A percentile compares a stretch with the other conserved stretches of the same genome.
Conservation (phyloP, 2,797 vertebrate genomes). For the Hydrophis major region DNA sequence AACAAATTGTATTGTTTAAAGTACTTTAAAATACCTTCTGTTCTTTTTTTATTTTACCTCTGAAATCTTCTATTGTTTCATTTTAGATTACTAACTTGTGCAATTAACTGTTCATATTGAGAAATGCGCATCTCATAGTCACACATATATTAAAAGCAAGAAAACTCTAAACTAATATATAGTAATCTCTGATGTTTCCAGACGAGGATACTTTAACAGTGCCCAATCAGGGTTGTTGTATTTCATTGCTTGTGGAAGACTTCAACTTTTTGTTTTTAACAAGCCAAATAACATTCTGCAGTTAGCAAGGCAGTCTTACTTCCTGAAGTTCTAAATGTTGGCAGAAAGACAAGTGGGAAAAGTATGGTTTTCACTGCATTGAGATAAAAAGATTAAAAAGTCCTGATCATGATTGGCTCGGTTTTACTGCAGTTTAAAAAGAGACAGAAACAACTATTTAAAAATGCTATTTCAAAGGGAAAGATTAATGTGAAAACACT, state of each 20-base stretch:
- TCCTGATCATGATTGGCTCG: not conserved
- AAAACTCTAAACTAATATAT: not conserved
- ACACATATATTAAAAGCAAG: not conserved
- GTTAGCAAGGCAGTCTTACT: not conserved
- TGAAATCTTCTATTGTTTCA: not conserved
- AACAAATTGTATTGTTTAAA: not conserved
- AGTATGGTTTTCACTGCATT: not conserved
- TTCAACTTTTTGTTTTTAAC: not conserved
- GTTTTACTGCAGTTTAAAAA: not conserved
- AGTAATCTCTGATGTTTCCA: not conserved
- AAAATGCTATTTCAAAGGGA: not conserved
- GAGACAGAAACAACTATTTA: not conserved
- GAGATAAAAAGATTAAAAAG: not conserved
- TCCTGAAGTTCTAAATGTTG: not conserved
- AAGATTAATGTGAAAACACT: not conserved
- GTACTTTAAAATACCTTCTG: not conserved
- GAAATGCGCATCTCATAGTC: not conserved
- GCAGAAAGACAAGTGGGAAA: not conserved
- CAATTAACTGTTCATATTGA: not conserved
- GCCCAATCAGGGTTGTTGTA: not conserved
- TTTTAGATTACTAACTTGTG: not conserved
- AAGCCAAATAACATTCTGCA: not conserved
- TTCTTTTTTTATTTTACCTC: not conserved
- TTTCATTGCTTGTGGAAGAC: not conserved
- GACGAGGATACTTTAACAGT: not conserved